These are phyloP conservation scores for Cotesia typhae DNA, from an alignment of 1,140 invertebrate species.

Conservation along the genomic window DNA sequence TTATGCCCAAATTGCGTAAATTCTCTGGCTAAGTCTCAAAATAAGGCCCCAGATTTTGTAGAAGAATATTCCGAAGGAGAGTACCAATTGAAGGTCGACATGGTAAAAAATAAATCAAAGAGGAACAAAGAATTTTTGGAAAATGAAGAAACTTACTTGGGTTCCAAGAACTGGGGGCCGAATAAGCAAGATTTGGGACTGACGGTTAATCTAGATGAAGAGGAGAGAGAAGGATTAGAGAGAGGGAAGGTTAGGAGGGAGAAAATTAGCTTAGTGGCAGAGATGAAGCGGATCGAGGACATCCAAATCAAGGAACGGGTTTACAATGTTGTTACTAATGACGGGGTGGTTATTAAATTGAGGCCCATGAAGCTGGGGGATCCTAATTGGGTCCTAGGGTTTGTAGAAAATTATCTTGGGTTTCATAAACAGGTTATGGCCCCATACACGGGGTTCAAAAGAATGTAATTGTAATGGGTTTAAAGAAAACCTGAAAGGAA, in stretches of 20 bases:
- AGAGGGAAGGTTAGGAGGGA: slow-evolving; percentile 32
- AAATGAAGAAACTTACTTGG: not conserved
- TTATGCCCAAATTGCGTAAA: too few species aligned
- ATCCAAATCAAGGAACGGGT: slow-evolving; percentile 34
- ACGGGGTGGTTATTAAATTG: slow-evolving; percentile 49
- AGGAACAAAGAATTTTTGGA: too few species aligned
- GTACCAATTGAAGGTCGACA: too few species aligned
- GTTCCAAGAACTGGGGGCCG: not conserved
- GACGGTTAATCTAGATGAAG: slow-evolving; percentile 10
- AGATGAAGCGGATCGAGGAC: slow-evolving; percentile 30
- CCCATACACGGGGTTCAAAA: slow-evolving; percentile 18
- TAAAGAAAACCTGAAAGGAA: too few species aligned
- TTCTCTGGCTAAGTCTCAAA: too few species aligned
- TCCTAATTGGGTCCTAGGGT: slow-evolving; percentile 48
- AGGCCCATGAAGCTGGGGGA: slow-evolving; percentile 49
- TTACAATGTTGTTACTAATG: slow-evolving; percentile 52
- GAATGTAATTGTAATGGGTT: not conserved
- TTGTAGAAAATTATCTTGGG: slow-evolving; percentile 53
- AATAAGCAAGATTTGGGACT: slow-evolving; percentile 14
- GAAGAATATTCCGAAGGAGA: too few species aligned
- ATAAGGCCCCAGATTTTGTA: too few species aligned
- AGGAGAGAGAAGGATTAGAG: slow-evolving; percentile 6
- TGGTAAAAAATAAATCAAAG: too few species aligned
- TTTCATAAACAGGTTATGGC: slow-evolving; percentile 36
- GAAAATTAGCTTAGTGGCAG: slow-evolving; percentile 29